These are phyloP conservation scores for Thaumatotibia leucotreta DNA, from an alignment of 1,140 invertebrate species.

Conservation along the genomic window DNA sequence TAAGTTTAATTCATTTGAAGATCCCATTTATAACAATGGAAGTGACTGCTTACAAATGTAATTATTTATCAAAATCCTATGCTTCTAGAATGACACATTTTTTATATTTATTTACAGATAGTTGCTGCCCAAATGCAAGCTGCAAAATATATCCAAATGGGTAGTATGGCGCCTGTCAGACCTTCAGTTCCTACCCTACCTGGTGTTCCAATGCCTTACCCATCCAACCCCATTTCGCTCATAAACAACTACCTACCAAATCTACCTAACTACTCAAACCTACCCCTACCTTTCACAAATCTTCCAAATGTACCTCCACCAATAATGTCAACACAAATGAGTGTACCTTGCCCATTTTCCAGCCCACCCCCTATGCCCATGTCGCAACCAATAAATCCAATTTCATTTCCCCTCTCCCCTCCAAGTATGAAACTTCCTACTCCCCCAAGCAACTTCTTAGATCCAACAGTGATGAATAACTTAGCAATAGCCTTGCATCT, in stretches of 20 bases:
- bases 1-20: no score
- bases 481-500: not conserved
- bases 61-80: not conserved
- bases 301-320: not conserved
- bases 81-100: not conserved
- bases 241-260: not conserved
- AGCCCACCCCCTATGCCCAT: not conserved
- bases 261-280: not conserved
- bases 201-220: not conserved
- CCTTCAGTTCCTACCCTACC: not conserved
- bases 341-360: not conserved
- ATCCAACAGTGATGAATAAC: not conserved
- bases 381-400: not conserved
- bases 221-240: not conserved
- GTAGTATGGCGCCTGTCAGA: not conserved
- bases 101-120: not conserved
- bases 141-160: not conserved
- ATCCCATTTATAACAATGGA: no score
- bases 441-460: not conserved
- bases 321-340: not conserved
- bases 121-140: not conserved
- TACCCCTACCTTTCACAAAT: not conserved
- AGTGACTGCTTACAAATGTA: no score
- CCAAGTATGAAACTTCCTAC: not conserved
- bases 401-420: not conserved